phyloP scores from a whole-genome alignment of 2,113 vertebrate genomes.

The Corythornis vintsioides region DNA sequence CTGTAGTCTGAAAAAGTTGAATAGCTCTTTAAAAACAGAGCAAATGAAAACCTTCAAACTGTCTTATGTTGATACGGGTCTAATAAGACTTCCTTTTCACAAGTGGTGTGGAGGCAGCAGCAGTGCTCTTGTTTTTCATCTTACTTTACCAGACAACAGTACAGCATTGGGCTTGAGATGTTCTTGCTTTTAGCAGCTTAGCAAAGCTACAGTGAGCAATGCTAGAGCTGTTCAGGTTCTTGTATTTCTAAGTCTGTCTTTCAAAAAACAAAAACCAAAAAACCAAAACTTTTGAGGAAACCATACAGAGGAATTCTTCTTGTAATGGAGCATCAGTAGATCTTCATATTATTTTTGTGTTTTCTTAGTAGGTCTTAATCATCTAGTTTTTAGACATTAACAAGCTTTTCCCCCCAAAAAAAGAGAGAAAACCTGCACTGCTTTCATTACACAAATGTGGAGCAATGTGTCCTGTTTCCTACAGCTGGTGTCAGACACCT shows the following conservation, averaged over 20 bases:
- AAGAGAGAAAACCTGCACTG: background rate
- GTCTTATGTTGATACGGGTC: constrained; percentile 25
- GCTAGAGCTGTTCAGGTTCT: background rate
- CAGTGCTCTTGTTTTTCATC: constrained; percentile 13
- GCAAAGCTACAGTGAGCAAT: background rate
- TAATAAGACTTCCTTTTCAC: constrained; percentile 13
- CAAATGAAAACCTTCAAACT: constrained; percentile 63
- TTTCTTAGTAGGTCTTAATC: background rate
- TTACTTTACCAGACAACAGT: constrained; percentile 39
- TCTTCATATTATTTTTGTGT: background rate
- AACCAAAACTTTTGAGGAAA: background rate
- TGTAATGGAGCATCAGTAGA: background rate
- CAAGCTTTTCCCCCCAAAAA: background rate
- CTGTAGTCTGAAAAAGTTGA: constrained; percentile 69
- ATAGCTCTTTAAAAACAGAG: constrained; percentile 70
- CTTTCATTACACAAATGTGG: background rate
- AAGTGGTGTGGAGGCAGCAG: constrained; percentile 1
- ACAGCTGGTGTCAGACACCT: background rate
- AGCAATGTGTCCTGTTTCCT: background rate
- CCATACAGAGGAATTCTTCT: rapidly evolving
- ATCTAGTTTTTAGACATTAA: background rate
- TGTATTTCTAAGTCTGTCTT: background rate
- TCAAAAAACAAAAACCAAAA: background rate
- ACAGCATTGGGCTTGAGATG: background rate
- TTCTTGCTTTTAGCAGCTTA: background rate